Evolutionary conservation across 2,797 vertebrate species (phyloP).

Genomic region (Sebastes baramenuke): DNA sequence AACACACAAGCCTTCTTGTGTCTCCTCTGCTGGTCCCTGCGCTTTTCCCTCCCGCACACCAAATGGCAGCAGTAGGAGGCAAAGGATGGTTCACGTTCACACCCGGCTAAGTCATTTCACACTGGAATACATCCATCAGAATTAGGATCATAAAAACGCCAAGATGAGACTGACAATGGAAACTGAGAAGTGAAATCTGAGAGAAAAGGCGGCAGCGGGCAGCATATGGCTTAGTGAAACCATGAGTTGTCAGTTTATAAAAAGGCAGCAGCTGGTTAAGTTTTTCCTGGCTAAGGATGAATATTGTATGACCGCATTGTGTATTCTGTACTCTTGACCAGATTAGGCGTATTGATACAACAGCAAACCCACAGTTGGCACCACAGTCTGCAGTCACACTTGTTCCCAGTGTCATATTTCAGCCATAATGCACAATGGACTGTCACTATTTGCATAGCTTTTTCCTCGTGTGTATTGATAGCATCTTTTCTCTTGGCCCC

Average conservation of each 20-base stretch:
- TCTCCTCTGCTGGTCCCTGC: constrained; percentile 49
- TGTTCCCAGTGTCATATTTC: constrained; percentile 55
- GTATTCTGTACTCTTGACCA: constrained; percentile 53
- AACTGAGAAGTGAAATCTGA: constrained; percentile 74
- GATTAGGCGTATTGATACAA: constrained; percentile 58
- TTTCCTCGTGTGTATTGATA: constrained; percentile 19
- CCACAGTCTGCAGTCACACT: constrained; percentile 55
- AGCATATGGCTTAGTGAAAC: constrained; percentile 69
- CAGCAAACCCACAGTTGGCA: constrained; percentile 53
- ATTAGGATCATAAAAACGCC: constrained; percentile 74
- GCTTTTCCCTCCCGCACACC: constrained; percentile 65
- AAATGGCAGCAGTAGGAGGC: constrained; percentile 75
- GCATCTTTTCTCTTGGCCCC: constrained; percentile 1
- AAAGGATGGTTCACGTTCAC: constrained; percentile 66
- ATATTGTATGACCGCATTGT: constrained; percentile 56
- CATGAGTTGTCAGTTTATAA: constrained; percentile 64
- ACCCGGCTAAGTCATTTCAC: constrained; percentile 75
- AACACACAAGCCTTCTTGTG: constrained; percentile 56
- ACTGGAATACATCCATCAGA: constrained; percentile 76
- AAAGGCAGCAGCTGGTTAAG: constrained; percentile 69
- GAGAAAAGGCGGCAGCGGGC: constrained; percentile 53
- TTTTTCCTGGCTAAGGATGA: constrained; percentile 56
- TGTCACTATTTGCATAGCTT: constrained; percentile 39
- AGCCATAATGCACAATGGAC: constrained; percentile 57
- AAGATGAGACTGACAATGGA: constrained; percentile 72